Evolutionary conservation across 2,113 vertebrate species (phyloP), one percentile per base, ranked within the genome.

Genomic region (Orientallactaga bullata): DNA sequence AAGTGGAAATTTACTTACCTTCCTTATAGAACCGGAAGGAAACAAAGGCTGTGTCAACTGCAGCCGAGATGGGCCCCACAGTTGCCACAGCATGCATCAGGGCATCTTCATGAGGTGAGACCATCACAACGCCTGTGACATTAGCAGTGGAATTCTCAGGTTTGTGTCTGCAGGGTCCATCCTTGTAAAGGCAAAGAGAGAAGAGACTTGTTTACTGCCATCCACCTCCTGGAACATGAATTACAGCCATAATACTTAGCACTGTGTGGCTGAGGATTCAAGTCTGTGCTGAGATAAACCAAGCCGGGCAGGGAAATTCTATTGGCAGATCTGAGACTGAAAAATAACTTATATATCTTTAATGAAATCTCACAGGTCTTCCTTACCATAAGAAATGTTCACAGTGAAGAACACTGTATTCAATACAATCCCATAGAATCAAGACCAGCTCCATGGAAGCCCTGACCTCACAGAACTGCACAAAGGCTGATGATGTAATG

Each of bases 11-110:
- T 80, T 77, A 9, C 97, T 85, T 84, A 99, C 99, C 99, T 66
- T 98, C 98, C 11, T 98, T 98, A 97, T 99, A 99, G 72, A 99
- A 99, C 98, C 99, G 99, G 98, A 99, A 99, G 0, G 99, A 99
- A 47, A 95, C 72, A 47, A 99, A 99, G 2, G 98, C 97, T 15
- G 99, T 99, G 78, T 99, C 99, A 84, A 99, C 99, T 90, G 99
- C 99, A 5, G 99, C 99, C 69, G 99, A 99, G 30, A 99, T 98
- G 0, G 99, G 99, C 6, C 99, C 99, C 80, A 99, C 97, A 7
- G 98, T 32, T 11, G 98, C 99, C 84, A 99, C 98, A 16, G 99
- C 99, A 95, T 99, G 99, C 99, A 98, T 99, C 83, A 99, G 98
- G 5, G 98, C 98, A 73, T 86, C 98, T 95, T 99, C 99, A 74